Evolutionary conservation across 2,888 invertebrate genomes (phyloP), one percentile per base, ranked within the genome.

Genomic region (Cepaea hortensis): DNA sequence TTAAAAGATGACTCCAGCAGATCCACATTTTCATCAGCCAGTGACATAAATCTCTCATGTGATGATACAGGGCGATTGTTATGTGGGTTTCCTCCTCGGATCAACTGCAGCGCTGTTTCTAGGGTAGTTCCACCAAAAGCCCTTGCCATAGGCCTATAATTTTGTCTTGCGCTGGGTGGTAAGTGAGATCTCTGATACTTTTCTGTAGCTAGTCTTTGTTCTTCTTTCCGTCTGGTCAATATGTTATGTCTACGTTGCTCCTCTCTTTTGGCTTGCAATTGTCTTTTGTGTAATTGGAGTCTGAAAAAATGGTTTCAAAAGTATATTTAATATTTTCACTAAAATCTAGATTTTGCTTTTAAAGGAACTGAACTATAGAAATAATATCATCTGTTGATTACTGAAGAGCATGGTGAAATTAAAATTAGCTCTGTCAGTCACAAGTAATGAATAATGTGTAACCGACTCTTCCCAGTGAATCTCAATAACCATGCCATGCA

Each of bases 171-270:
- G 15, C 91, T 91, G 46, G 87, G 87, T 11, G 90, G 89, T 62
- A 92, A 85, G 81, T 92, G 91, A 23, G 90, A 90, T 80, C 94
- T 85, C 88, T 94, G 94, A 88, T 92, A 94, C 84, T 91, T 92
- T 88, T 94, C 93, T 70, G 94, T 94, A 2, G 93, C 94, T 77
- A 91, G 91, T 76, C 91, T 90, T 80, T 93, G 93, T 88, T 92
- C 90, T 75, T 93, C 92, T 80, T 92, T 88, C 46, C 94, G 83
- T 85, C 91, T 91, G 68, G 90, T 85, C 68, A 94, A 88, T 82
- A 94, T 94, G 62, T 92, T 91, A 88, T 93, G 91, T 18, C 94
- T 89, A 61, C 94, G 88, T 87, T 92, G 92, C 87, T 94, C 94
- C 87, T 94, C 94, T 65, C 90, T 85, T 72, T 91, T 89, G 70